These are phyloP conservation scores for Mesitornis unicolor DNA, from an alignment of 2,113 vertebrate species.

Conservation along the genomic window DNA sequence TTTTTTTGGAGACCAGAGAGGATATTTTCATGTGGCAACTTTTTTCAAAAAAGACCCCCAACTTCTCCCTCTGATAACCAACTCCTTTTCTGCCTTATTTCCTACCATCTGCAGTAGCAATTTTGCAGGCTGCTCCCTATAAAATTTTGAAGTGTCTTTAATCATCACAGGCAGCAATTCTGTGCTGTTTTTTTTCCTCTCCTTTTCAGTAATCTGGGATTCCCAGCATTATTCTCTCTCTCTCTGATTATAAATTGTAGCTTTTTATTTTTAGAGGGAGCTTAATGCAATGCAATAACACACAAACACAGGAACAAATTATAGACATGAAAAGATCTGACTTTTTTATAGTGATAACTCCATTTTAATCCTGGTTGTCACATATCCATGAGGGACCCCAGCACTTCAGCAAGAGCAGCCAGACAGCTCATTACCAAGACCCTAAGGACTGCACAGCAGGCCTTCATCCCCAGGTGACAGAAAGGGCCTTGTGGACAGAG, in stretches of 20 bases:
- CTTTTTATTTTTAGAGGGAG: slow-evolving; percentile 24
- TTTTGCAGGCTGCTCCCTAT: slow-evolving; percentile 20
- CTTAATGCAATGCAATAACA: slow-evolving; percentile 41
- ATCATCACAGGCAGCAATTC: slow-evolving; percentile 36
- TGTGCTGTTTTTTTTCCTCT: not conserved
- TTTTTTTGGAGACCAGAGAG: not conserved
- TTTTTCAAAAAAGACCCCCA: not conserved
- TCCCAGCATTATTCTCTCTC: not conserved
- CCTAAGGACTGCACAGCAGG: not conserved
- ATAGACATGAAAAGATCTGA: not conserved
- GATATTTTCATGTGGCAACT: not conserved
- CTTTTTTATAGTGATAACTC: slow-evolving; percentile 35
- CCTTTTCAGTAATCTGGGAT: slow-evolving; percentile 34
- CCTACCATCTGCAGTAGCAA: not conserved
- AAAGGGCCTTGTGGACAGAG: not conserved
- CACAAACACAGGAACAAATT: slow-evolving; percentile 27
- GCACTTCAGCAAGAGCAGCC: not conserved
- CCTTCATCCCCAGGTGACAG: not conserved
- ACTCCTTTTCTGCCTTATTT: not conserved
- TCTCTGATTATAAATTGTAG: slow-evolving; percentile 24
- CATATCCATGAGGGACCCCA: not conserved
- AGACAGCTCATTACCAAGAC: not conserved
- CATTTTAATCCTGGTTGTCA: slow-evolving; percentile 28
- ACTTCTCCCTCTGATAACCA: not conserved
- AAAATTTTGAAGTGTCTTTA: slow-evolving; percentile 48